Base-by-base conservation (phyloP, 2,113 vertebrate genomes). In the Epinephelus fuscoguttatus region DNA sequence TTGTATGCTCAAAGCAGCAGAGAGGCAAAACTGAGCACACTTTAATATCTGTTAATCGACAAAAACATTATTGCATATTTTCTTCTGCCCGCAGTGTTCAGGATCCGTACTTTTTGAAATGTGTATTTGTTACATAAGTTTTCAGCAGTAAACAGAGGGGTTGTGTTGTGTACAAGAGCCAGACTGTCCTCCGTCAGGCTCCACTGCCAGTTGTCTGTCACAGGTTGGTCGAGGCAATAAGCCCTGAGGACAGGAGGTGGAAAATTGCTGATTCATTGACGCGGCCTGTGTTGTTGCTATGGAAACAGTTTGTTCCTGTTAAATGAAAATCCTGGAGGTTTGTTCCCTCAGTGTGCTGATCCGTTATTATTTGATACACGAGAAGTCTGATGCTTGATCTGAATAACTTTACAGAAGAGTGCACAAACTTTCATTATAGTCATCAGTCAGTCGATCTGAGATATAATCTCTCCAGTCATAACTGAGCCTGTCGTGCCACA, bases 201-300 rank as follows among this genome's bases (percentile, higher is more conserved):
- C n/a, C 5, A 10, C 63, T 72, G 61, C 62, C 74, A 60, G 63
- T 19, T 18, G 4, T 78, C 57, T 83, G 64, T 85, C 49, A 53
- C 73, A 66, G 60, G 49, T 47, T 33, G 47, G 42, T 69, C 21
- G 30, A 60, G 23, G 61, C 74, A 71, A 80, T 75, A 53, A 78
- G 33, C 59, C 30, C 49, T 2, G 27, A 45, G 42, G 84, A 84
- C 42, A 63, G 47, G 69, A 71, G 64, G 33, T 68, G 14, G 30
- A 69, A 86, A 91, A 86, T 33, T 66, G 78, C 91, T 88, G 93
- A 94, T 86, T 92, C 82, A 91, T 86, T 83, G 49, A 64, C 70
- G 66, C 70, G 14, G 47, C 14, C 52, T 25, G 59, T 71, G 83
- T 62, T 2, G 87, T 94, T 92, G 84, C 89, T 67, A 90, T 90